A percentile compares a stretch with the other conserved stretches of the same genome.
Evolutionary conservation across 1,140 invertebrate genomes (phyloP).

Genomic region (Helicoverpa armigera): DNA sequence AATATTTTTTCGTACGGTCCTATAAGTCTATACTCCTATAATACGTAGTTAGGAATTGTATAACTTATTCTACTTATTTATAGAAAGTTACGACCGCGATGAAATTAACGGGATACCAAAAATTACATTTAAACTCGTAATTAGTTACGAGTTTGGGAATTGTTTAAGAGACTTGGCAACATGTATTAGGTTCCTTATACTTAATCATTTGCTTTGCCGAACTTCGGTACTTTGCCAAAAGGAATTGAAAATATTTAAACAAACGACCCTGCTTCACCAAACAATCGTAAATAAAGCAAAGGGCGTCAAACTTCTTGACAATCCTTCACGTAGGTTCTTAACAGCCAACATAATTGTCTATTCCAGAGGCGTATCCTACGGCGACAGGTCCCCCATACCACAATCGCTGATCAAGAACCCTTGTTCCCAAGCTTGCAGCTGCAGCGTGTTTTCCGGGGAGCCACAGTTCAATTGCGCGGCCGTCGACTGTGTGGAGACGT

Average conservation of each 20-base stretch:
- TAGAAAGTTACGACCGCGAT: not conserved
- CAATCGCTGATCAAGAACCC: slow-evolving; percentile 71
- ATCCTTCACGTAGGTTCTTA: not conserved
- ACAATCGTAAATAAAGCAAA: not conserved
- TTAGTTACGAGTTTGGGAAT: too few relatives aligned
- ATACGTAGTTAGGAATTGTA: too few relatives aligned
- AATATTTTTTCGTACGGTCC: too few relatives aligned
- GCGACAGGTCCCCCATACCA: slow-evolving; percentile 65
- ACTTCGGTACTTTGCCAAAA: too few relatives aligned
- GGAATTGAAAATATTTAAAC: too few relatives aligned
- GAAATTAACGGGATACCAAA: not conserved
- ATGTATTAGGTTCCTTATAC: too few relatives aligned
- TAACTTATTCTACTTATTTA: too few relatives aligned
- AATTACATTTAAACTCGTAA: not conserved
- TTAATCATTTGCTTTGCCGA: too few relatives aligned
- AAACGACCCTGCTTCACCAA: too few relatives aligned
- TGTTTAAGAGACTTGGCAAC: too few relatives aligned
- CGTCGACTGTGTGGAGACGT: slow-evolving; percentile 83
- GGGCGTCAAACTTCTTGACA: not conserved
- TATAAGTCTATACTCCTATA: too few relatives aligned
- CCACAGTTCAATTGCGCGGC: slow-evolving; percentile 78
- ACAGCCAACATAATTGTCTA: slow-evolving; percentile 6
- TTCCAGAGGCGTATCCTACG: slow-evolving; percentile 75
- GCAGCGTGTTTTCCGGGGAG: slow-evolving; percentile 56
- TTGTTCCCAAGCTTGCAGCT: slow-evolving; percentile 74